These are phyloP conservation scores for Xerus rutilus DNA, from an alignment of 2,797 vertebrate genomes.

Conservation along the genomic window DNA sequence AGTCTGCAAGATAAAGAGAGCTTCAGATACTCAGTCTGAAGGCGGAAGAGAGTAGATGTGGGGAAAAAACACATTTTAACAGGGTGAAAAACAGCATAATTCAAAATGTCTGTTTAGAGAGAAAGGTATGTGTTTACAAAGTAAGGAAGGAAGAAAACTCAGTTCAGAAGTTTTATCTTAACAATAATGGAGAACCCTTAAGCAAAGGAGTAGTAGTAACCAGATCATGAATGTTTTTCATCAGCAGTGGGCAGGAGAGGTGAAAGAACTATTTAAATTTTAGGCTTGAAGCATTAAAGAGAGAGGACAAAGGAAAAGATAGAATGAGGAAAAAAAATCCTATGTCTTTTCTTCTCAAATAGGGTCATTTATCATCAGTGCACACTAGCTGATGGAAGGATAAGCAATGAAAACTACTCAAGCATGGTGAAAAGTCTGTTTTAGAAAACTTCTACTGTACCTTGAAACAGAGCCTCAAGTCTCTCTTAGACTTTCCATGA, in stretches of 20 bases:
- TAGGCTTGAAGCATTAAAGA: background rate
- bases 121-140: constrained; percentile 16
- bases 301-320: constrained; percentile 15
- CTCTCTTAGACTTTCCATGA: background rate
- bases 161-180: constrained; percentile 28
- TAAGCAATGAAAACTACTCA: constrained; percentile 55
- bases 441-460: constrained; percentile 62
- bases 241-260: background rate
- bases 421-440: constrained; percentile 23
- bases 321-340: background rate
- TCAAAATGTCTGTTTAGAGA: background rate
- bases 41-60: background rate
- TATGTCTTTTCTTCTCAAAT: background rate
- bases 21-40: constrained; percentile 32
- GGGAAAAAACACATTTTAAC: background rate
- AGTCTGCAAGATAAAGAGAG: background rate
- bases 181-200: background rate
- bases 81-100: constrained; percentile 1
- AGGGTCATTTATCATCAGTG: constrained; percentile 16
- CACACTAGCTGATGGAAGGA: background rate
- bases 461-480: constrained; percentile 30
- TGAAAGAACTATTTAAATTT: constrained; percentile 50
- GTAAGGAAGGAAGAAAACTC: constrained; percentile 25
- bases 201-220: background rate
- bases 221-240: background rate